A percentile compares a stretch with the other conserved stretches of the same genome.
Conservation (phyloP, 2,888 invertebrate species). For the Ariolimax columbianus region DNA sequence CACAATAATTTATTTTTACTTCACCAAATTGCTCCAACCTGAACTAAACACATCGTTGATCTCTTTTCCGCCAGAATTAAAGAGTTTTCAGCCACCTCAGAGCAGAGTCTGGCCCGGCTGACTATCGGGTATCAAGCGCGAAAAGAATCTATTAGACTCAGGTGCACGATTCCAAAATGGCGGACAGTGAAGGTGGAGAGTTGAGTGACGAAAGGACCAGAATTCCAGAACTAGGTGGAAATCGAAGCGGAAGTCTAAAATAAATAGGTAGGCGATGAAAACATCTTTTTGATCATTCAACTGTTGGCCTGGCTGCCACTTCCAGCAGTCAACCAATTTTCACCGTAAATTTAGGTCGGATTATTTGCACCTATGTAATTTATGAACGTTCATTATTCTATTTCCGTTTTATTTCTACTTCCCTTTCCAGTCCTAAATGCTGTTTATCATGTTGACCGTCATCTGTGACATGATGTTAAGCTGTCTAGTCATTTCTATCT, state of each 20-base stretch:
- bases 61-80: slow-evolving; percentile 12
- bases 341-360: neutral
- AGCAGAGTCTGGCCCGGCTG: neutral
- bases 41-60: neutral
- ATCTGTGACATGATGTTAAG: too few species aligned
- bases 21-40: neutral
- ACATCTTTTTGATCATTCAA: slow-evolving; percentile 18
- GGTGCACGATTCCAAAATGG: slow-evolving; percentile 35
- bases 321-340: neutral
- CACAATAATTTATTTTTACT: too few species aligned
- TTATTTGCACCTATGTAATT: neutral
- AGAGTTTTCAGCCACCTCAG: neutral
- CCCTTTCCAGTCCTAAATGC: too few species aligned
- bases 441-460: too few species aligned
- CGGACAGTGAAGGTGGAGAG: slow-evolving; percentile 1
- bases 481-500: too few species aligned
- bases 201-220: neutral
- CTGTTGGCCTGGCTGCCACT: slow-evolving; percentile 21
- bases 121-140: neutral
- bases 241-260: neutral
- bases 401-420: too few species aligned
- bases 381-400: too few species aligned
- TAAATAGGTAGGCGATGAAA: slow-evolving; percentile 6
- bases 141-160: neutral
- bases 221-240: neutral